These are phyloP conservation scores for Sarcoramphus papa DNA, from an alignment of 2,797 vertebrate species.

Conservation along the genomic window DNA sequence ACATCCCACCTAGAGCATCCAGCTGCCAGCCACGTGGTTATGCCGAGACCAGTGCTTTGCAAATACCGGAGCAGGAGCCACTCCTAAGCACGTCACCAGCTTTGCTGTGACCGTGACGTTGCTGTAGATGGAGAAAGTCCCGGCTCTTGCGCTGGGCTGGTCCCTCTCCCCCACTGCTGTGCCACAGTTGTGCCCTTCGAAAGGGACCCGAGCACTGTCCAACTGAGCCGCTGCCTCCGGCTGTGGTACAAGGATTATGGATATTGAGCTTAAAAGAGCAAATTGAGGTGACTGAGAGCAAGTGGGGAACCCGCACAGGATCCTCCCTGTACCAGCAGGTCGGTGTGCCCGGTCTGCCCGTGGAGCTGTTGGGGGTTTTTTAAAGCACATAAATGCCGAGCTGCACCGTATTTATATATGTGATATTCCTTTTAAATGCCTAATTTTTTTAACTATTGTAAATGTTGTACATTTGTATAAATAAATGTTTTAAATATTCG, in stretches of 20 bases:
- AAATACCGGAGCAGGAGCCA: neutral
- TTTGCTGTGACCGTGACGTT: rapidly evolving
- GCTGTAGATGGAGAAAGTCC: neutral
- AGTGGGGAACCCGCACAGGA: rapidly evolving
- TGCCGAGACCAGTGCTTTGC: neutral
- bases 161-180: neutral
- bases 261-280: neutral
- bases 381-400: neutral
- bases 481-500: conserved; percentile 58
- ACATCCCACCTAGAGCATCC: neutral
- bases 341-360: rapidly evolving
- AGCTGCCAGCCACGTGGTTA: neutral
- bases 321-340: neutral
- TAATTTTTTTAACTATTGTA: conserved; percentile 66
- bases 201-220: neutral
- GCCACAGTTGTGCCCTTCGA: neutral
- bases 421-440: neutral
- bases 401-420: conserved; percentile 18
- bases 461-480: conserved; percentile 75
- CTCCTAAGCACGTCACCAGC: neutral
- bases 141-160: neutral
- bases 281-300: neutral
- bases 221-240: rapidly evolving
- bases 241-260: neutral
- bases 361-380: neutral